Base-by-base conservation (phyloP, 1,140 invertebrate genomes). In the Cherax destructor region DNA sequence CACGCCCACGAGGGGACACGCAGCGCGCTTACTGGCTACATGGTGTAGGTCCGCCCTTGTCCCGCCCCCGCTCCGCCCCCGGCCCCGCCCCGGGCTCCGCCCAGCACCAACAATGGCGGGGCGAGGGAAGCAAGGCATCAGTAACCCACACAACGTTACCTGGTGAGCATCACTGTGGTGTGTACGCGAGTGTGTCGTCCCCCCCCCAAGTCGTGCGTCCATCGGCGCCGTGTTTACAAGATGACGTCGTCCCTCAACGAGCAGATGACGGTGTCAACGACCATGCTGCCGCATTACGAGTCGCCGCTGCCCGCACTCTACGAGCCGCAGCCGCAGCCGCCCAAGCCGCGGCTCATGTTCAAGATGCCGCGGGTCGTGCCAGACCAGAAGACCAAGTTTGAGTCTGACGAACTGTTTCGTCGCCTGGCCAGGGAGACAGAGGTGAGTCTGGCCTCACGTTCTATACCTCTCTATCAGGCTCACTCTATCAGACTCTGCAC, bases 361-460 rank as follows among this genome's bases (percentile, higher is more conserved):
- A 98, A 98, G 95, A 99, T 99, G 98, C 98, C 98, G 0, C 95
- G 98, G 78, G 98, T 99, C 11, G 98, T 99, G 65, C 97, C 98
- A 2, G 98, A 99, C 94, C 98, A 99, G 94, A 98, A 99, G 94
- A 96, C 96, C 30, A 99, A 99, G 95, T 99, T 99, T 94, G 98
- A 99, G 94, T 98, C 97, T 50, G 98, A 99, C 93, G 98, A 99
- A 95, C 95, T 99, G 13, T 99, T 99, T 94, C 96, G 98, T 94
- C 96, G 98, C 94, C 95, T 99, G n/a, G 98, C 98, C 94, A 96
- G 98, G 69, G 98, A 99, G 95, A 98, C 97, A 93, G 98, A 99
- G 96, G 98, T 98, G 94, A 94, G 94, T 72, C 16, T 47, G 18
- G 13, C 61, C 52, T 56, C 52, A 41, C 30, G 30, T 41, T 41